These are phyloP conservation scores for Progne subis DNA, from an alignment of 2,113 vertebrate genomes.

Conservation along the genomic window DNA sequence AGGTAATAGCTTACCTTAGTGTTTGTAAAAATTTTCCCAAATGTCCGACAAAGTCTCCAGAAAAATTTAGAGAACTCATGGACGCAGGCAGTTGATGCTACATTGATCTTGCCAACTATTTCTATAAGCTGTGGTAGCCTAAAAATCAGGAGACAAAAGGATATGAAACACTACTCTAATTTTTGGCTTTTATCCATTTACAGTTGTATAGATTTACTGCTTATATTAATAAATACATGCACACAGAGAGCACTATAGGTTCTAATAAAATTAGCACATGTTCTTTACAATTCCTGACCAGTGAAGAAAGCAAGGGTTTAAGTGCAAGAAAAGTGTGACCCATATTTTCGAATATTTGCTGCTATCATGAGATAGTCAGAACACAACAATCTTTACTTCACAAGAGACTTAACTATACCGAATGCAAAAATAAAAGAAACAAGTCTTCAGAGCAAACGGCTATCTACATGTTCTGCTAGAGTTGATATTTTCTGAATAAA, in stretches of 20 bases:
- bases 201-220: not conserved
- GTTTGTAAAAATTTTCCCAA: constrained; percentile 98
- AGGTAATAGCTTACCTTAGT: constrained; percentile 86
- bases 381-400: not conserved
- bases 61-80: constrained; percentile 99
- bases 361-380: not conserved
- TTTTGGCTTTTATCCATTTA: not conserved
- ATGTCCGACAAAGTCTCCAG: constrained; percentile 97
- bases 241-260: accelerated
- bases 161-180: constrained; percentile 8
- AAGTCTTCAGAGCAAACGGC: not conserved
- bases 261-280: not conserved
- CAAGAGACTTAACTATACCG: not conserved
- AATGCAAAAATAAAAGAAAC: not conserved
- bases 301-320: not conserved
- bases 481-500: not conserved
- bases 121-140: constrained; percentile 97
- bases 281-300: not conserved
- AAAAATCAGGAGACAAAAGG: constrained; percentile 52
- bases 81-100: constrained; percentile 92
- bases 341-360: not conserved
- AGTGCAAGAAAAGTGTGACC: not conserved
- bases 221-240: not conserved
- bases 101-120: constrained; percentile 94
- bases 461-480: not conserved